Conservation (phyloP, 2,113 vertebrate genomes). For the Cisticola juncidis region DNA sequence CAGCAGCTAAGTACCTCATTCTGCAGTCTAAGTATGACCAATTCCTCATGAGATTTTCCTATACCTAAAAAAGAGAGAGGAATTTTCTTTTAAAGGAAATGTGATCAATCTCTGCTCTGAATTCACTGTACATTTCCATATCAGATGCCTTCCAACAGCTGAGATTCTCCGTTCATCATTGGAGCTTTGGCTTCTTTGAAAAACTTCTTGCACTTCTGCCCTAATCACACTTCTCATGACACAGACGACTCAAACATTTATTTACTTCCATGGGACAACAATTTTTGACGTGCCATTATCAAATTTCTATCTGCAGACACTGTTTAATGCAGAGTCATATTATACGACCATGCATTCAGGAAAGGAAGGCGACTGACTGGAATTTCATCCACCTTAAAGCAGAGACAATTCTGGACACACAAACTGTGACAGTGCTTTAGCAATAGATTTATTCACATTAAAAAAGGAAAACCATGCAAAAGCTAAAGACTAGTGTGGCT, state of each 20-base stretch:
- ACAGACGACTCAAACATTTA: neutral
- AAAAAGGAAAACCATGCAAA: neutral
- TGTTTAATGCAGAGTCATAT: neutral
- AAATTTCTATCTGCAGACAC: neutral
- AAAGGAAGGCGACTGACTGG: slow-evolving; percentile 32
- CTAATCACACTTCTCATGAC: neutral
- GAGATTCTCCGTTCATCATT: neutral
- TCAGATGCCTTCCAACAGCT: neutral
- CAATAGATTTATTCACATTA: slow-evolving; percentile 7
- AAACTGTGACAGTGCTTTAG: neutral
- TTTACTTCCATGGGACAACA: neutral
- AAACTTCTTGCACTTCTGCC: neutral
- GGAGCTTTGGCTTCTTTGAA: neutral
- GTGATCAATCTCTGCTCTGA: neutral
- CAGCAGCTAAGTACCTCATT: neutral
- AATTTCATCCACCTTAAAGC: slow-evolving; percentile 45
- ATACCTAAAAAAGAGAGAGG: neutral
- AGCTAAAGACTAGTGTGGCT: neutral
- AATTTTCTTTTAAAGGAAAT: neutral
- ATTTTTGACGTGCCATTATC: neutral
- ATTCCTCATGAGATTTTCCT: neutral
- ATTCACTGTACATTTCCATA: neutral
- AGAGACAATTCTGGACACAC: neutral
- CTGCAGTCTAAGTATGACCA: neutral
- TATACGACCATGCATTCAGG: neutral